A percentile compares a stretch with the other conserved stretches of the same genome.
Conservation (phyloP, 2,888 invertebrate genomes). For the Noctua pronuba region DNA sequence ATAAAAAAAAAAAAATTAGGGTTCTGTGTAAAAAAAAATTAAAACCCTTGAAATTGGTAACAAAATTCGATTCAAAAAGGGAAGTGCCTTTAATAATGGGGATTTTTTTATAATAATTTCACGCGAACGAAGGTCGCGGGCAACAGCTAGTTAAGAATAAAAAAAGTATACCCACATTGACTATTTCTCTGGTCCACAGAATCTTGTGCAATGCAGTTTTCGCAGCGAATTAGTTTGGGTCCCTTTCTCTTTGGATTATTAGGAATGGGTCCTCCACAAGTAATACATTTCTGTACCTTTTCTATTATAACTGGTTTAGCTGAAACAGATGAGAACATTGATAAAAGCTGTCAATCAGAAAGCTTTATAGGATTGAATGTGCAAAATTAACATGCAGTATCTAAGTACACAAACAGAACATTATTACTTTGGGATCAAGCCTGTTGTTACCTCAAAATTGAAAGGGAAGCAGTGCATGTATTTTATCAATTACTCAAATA, state of each 20-base stretch:
- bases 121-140: too few species aligned
- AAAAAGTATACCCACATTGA: conserved; percentile 78
- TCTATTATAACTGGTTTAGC: conserved; percentile 89
- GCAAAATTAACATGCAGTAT: conserved; percentile 37
- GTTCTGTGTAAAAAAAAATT: too few species aligned
- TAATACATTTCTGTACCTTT: conserved; percentile 91
- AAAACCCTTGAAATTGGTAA: too few species aligned
- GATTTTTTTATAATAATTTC: too few species aligned
- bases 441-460: neutral
- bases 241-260: conserved; percentile 91
- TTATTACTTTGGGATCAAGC: neutral
- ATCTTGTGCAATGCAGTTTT: conserved; percentile 91
- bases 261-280: conserved; percentile 90
- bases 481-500: neutral
- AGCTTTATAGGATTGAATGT: neutral
- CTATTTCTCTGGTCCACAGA: conserved; percentile 86
- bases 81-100: too few species aligned
- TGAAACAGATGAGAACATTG: conserved; percentile 71
- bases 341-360: neutral
- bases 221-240: conserved; percentile 91
- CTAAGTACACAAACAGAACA: neutral
- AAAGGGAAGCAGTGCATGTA: neutral
- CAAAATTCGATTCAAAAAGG: too few species aligned
- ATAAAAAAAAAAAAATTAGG: too few species aligned
- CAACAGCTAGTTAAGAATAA: neutral